These are phyloP conservation scores for Mythimna albipuncta DNA, from an alignment of 2,888 invertebrate species.

Conservation along the genomic window DNA sequence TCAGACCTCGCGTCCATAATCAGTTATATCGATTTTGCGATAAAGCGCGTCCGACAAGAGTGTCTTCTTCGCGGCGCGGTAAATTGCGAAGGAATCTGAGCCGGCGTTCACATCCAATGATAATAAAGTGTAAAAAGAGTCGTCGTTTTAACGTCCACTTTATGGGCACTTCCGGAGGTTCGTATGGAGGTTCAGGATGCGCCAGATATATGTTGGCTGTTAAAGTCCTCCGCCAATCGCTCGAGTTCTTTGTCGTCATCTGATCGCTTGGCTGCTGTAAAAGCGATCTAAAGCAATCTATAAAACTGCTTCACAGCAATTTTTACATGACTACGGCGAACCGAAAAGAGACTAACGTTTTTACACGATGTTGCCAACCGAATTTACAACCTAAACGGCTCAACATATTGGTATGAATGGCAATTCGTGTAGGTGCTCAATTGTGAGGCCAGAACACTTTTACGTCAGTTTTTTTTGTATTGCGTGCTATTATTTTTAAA, in stretches of 20 bases:
- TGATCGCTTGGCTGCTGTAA: constrained; percentile 68
- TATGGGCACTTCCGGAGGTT: constrained; percentile 87
- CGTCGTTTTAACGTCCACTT: constrained; percentile 89
- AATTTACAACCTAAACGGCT: constrained; percentile 41
- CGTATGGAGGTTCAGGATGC: constrained; percentile 84
- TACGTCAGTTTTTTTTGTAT: constrained; percentile 24
- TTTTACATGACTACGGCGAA: constrained; percentile 59
- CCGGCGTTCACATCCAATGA: constrained; percentile 89
- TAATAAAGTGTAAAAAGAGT: constrained; percentile 91
- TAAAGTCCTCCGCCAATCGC: constrained; percentile 81
- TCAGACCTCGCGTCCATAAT: constrained; percentile 80
- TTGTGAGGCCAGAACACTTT: constrained; percentile 22
- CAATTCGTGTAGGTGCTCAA: constrained; percentile 25
- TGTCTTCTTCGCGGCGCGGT: constrained; percentile 80
- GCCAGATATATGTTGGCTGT: constrained; percentile 83
- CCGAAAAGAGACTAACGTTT: constrained; percentile 41
- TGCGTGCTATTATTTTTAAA: constrained; percentile 1
- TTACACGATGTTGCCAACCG: constrained; percentile 43
- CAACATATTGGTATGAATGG: constrained; percentile 42
- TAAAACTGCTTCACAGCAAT: constrained; percentile 67
- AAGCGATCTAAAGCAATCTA: constrained; percentile 60
- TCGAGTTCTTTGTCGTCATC: constrained; percentile 73
- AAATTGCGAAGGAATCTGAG: constrained; percentile 89
- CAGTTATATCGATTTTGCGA: constrained; percentile 87
- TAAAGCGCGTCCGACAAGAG: constrained; percentile 84